These are phyloP conservation scores for Erebia epiphron DNA, from an alignment of 2,888 invertebrate genomes.

Conservation along the genomic window DNA sequence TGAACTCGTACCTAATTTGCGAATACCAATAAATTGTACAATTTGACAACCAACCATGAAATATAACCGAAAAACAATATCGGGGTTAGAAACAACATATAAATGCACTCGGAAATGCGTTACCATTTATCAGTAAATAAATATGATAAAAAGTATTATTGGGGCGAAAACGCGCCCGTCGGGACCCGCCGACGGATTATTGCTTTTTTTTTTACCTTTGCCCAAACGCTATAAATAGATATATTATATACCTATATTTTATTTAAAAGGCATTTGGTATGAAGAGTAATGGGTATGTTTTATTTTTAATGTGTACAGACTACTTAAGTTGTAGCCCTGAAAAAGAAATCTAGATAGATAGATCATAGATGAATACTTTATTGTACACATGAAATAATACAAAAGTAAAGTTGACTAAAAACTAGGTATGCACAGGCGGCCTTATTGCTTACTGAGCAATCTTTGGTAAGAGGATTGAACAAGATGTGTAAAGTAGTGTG, in stretches of 20 bases:
- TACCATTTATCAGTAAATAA: slow-evolving; percentile 81
- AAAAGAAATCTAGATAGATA: too few species aligned
- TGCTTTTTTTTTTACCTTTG: slow-evolving; percentile 79
- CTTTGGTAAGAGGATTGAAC: too few species aligned
- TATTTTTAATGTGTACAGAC: background rate
- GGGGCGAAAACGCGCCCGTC: slow-evolving; percentile 72
- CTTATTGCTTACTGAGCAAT: too few species aligned
- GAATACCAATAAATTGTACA: slow-evolving; percentile 3
- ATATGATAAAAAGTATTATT: slow-evolving; percentile 82
- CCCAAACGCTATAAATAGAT: slow-evolving; percentile 56
- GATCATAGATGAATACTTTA: too few species aligned
- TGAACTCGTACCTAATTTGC: background rate
- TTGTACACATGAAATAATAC: too few species aligned
- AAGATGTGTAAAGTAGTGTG: too few species aligned
- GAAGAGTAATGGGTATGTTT: slow-evolving; percentile 63
- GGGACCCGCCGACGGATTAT: slow-evolving; percentile 67
- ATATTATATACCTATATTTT: slow-evolving; percentile 62
- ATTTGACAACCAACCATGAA: slow-evolving; percentile 14
- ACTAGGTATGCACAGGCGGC: too few species aligned
- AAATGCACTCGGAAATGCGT: slow-evolving; percentile 71
- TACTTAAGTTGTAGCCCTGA: too few species aligned
- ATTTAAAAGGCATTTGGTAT: slow-evolving; percentile 72
- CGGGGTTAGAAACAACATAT: slow-evolving; percentile 60
- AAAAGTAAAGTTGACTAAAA: too few species aligned
- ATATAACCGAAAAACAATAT: slow-evolving; percentile 32